Evolutionary conservation across 1,140 invertebrate genomes (phyloP).

Genomic region (Drosophila lacteicornis): DNA sequence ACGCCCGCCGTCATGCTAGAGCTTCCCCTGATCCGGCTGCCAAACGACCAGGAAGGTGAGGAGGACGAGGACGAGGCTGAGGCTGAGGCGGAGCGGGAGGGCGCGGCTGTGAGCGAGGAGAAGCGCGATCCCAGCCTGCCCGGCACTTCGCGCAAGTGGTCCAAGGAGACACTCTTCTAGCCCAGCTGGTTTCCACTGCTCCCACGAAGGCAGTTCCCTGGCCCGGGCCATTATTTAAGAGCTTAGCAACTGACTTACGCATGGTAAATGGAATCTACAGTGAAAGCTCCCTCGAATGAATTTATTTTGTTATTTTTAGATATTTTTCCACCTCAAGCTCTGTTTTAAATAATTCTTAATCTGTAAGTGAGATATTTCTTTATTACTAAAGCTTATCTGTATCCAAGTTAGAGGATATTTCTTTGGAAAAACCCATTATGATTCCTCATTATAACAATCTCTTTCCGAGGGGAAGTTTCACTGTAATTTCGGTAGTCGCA

Average conservation of each 20-base stretch:
- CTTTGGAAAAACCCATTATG: background rate
- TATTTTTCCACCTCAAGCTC: background rate
- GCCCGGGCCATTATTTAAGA: slow-evolving; percentile 57
- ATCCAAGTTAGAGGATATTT: background rate
- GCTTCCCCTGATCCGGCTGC: slow-evolving; percentile 80
- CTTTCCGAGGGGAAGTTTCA: slow-evolving; percentile 19
- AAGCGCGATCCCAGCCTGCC: slow-evolving; percentile 81
- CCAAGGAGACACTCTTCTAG: slow-evolving; percentile 85
- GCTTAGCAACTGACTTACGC: slow-evolving; percentile 75
- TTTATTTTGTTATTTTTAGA: no score
- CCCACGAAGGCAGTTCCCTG: slow-evolving; percentile 53
- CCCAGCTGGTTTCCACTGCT: slow-evolving; percentile 71
- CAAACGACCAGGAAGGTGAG: slow-evolving; percentile 53
- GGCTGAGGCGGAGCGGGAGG: background rate
- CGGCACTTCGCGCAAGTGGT: slow-evolving; percentile 82
- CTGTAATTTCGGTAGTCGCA: slow-evolving; percentile 24
- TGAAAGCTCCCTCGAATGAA: slow-evolving; percentile 19
- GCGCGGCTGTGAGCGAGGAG: slow-evolving; percentile 9
- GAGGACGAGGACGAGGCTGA: background rate
- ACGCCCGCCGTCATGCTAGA: slow-evolving; percentile 79
- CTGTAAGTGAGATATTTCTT: background rate
- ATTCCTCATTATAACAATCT: background rate
- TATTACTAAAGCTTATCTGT: no score
- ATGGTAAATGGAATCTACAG: slow-evolving; percentile 22
- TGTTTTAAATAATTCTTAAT: background rate